Evolutionary conservation across 2,797 vertebrate genomes (phyloP), one percentile per base, ranked within the genome.

Genomic region (Arnoldichthys spilopterus): DNA sequence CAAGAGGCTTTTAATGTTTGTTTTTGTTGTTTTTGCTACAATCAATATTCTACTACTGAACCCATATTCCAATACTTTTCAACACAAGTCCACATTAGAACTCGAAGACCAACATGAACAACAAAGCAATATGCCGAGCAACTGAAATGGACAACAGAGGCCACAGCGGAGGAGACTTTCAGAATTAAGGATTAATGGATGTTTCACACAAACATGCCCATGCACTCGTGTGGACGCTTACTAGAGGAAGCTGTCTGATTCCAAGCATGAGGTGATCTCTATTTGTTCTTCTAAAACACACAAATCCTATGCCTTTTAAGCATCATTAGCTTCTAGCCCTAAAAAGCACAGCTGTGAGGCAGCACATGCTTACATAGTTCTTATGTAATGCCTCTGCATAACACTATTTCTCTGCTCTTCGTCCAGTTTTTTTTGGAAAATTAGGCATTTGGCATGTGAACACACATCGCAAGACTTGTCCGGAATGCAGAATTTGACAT

Each of bases 291-390:
- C 40, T 49, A 77, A 83, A 77, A 75, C 81, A 84, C 81, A 79
- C 71, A 77, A 77, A 85, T 79, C 24, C 43, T 43, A 75, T 80
- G 66, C 51, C n/a, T 18, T 56, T 76, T 87, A 85, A 85, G 87
- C 87, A 91, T 95, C 95, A 95, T 95, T 95, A 95, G 94, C 95
- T 93, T n/a, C 93, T 92, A 94, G 94, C 94, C 93, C 91, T 93
- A 93, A 74, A 67, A 94, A 95, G 94, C 92, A 95, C 94, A 96
- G 95, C 94, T 96, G 96, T 95, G 93, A 80, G 13, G 54, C 72
- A 75, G 64, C 56, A 54, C 30, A 58, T 40, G 73, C 51, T 67
- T 20, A 71, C 9, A 45, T 61, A 3, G 34, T 61, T 62, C 70
- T 70, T 24, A 34, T 0, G 1, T 22, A 15, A 15, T 15, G 24